Evolutionary conservation across 2,888 invertebrate species (phyloP).

Genomic region (Drosophila falleni): DNA sequence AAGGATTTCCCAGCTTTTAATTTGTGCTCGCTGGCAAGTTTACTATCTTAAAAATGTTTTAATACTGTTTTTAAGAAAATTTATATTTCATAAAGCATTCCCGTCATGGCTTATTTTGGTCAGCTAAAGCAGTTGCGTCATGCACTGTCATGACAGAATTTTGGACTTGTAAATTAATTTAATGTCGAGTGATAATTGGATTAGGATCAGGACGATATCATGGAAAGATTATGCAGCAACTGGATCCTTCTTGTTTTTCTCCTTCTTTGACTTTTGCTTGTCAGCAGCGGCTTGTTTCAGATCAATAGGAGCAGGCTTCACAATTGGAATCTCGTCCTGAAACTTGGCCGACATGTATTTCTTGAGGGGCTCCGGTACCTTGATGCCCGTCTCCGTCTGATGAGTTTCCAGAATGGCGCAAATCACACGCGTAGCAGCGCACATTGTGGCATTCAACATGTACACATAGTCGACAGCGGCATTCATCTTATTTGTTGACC

Average conservation of each 20-base stretch:
- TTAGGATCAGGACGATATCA: background rate
- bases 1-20: too few relatives aligned
- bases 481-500: slow-evolving; percentile 99
- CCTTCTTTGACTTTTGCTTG: slow-evolving; percentile 85
- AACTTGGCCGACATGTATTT: slow-evolving; percentile 92
- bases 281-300: slow-evolving; percentile 91
- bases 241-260: slow-evolving; percentile 80
- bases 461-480: slow-evolving; percentile 95
- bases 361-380: slow-evolving; percentile 90
- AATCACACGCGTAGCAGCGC: slow-evolving; percentile 98
- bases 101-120: too few relatives aligned
- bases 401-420: slow-evolving; percentile 95
- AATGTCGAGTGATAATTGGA: slow-evolving; percentile 41
- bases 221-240: slow-evolving; percentile 50
- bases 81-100: slow-evolving; percentile 39
- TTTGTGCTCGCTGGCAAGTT: too few relatives aligned
- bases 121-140: slow-evolving; percentile 24
- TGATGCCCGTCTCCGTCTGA: slow-evolving; percentile 97
- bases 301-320: slow-evolving; percentile 97
- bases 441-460: slow-evolving; percentile 99
- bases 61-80: too few relatives aligned
- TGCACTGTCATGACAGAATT: slow-evolving; percentile 57
- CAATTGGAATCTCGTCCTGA: slow-evolving; percentile 95
- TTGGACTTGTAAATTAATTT: slow-evolving; percentile 47
- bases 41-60: too few relatives aligned